phyloP scores from a whole-genome alignment of 2,113 vertebrate genomes.

The Genyomyrus donnyi region DNA sequence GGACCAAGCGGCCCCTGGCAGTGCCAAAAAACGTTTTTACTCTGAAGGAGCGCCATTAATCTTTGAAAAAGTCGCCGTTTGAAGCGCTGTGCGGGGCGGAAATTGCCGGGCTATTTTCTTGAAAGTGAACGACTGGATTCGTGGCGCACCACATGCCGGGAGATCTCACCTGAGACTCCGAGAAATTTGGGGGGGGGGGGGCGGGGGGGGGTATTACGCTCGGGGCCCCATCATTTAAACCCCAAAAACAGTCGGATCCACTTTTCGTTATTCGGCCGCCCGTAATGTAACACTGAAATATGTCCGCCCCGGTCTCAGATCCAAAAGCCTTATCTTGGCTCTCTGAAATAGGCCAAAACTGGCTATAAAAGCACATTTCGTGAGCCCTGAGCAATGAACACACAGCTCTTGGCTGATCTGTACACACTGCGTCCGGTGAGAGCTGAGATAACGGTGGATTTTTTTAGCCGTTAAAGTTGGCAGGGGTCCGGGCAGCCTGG shows the following conservation, averaged over 20 bases:
- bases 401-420: not conserved
- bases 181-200: not conserved
- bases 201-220: not conserved
- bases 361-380: not conserved
- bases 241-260: not conserved
- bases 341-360: conserved; percentile 5
- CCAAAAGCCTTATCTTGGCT: not conserved
- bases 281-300: not conserved
- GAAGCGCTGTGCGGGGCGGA: not conserved
- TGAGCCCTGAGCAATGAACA: not conserved
- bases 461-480: not conserved
- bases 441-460: not conserved
- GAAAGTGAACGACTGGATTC: not conserved
- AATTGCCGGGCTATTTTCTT: not conserved
- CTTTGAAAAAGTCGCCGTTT: not conserved
- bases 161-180: not conserved
- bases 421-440: not conserved
- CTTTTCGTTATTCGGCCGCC: not conserved
- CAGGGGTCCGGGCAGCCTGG: not conserved
- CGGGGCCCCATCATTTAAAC: not conserved
- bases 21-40: conserved; percentile 11
- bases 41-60: conserved; percentile 8
- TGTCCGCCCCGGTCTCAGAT: not conserved
- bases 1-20: not conserved
- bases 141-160: not conserved